These are phyloP conservation scores for Cephalophus harveyi DNA, from an alignment of 2,113 vertebrate genomes.

Conservation along the genomic window DNA sequence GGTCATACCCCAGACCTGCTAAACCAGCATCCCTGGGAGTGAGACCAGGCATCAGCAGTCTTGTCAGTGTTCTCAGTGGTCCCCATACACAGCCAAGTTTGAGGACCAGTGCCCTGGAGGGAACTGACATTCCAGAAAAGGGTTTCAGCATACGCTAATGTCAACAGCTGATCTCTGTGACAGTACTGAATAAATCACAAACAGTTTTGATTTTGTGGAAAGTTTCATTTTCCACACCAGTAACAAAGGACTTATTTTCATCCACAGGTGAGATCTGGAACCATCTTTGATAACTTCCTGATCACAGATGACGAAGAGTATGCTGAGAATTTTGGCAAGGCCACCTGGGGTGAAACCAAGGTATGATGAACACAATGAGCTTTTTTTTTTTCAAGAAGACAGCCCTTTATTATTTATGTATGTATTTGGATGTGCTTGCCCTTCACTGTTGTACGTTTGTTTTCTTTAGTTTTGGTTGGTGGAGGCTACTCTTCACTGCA, in stretches of 20 bases:
- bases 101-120: background rate
- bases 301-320: constrained; percentile 85
- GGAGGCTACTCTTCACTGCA: background rate
- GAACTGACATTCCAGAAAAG: background rate
- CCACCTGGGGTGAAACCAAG: constrained; percentile 88
- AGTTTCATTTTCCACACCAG: background rate
- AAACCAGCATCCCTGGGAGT: background rate
- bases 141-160: background rate
- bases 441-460: background rate
- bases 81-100: background rate
- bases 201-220: background rate
- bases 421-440: background rate
- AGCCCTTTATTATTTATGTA: background rate
- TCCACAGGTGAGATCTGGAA: constrained; percentile 88
- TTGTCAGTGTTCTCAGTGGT: background rate
- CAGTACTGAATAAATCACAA: background rate
- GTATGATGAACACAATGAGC: constrained; percentile 26
- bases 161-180: background rate
- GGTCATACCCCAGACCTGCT: no score
- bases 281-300: constrained; percentile 91
- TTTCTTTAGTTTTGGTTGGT: background rate
- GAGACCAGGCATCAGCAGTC: background rate
- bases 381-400: background rate
- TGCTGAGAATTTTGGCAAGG: constrained; percentile 84
- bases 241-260: background rate